Conservation (phyloP, 2,888 invertebrate species). For the Heliconius sara region DNA sequence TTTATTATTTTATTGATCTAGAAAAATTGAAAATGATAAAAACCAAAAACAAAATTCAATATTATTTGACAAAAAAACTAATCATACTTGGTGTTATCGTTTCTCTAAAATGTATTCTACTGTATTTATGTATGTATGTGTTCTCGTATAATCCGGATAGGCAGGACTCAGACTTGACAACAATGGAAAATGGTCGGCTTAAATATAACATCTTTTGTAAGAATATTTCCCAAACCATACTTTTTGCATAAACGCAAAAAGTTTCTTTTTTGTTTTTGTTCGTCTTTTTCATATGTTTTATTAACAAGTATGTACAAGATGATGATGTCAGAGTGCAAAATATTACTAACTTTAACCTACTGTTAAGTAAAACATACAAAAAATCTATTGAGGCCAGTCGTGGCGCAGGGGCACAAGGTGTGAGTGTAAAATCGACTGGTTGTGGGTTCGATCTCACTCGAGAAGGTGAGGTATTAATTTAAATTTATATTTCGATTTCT, state of each 20-base stretch:
- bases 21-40: neutral
- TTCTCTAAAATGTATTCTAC: slow-evolving; percentile 16
- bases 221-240: slow-evolving; percentile 32
- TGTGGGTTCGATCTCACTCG: too few relatives aligned
- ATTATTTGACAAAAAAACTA: neutral
- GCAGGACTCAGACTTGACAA: slow-evolving; percentile 40
- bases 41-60: neutral
- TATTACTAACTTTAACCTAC: neutral
- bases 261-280: neutral
- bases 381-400: too few relatives aligned
- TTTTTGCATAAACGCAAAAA: slow-evolving; percentile 5
- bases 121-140: slow-evolving; percentile 41
- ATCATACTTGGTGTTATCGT: neutral
- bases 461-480: too few relatives aligned
- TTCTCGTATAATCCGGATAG: slow-evolving; percentile 45
- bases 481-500: too few relatives aligned
- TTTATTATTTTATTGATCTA: neutral
- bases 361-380: too few relatives aligned
- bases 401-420: too few relatives aligned
- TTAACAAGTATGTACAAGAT: neutral
- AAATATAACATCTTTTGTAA: slow-evolving; percentile 33
- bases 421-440: too few relatives aligned
- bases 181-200: slow-evolving; percentile 28
- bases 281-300: neutral
- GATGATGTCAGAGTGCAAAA: neutral